A percentile compares a stretch with the other conserved stretches of the same genome.
These are phyloP conservation scores for Corapipo altera DNA, from an alignment of 2,113 vertebrate genomes.

Conservation along the genomic window DNA sequence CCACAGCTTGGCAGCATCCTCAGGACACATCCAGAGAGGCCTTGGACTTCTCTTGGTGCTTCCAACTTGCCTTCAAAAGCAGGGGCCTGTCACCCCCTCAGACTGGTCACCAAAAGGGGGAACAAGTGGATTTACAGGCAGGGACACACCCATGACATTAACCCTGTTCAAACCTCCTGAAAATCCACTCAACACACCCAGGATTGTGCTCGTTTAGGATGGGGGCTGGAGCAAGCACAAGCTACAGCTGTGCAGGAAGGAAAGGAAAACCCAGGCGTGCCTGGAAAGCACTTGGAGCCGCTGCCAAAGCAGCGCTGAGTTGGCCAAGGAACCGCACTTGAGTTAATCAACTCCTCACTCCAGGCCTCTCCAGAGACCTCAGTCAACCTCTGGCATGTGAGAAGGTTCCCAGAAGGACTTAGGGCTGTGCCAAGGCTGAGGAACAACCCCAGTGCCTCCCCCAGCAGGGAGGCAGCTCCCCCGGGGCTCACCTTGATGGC, in stretches of 20 bases:
- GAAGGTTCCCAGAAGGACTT: background rate
- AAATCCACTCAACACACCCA: background rate
- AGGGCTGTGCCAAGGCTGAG: background rate
- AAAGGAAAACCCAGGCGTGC: background rate
- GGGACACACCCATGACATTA: rapidly evolving
- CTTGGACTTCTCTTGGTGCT: background rate
- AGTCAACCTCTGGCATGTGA: background rate
- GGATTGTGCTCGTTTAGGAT: rapidly evolving
- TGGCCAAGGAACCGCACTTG: background rate
- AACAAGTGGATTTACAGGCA: background rate
- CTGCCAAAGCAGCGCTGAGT: background rate
- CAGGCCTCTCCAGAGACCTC: background rate
- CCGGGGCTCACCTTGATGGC: constrained; percentile 87
- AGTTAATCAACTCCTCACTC: background rate
- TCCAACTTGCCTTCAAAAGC: background rate
- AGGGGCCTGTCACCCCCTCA: background rate
- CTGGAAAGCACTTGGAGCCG: background rate
- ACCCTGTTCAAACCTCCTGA: no score
- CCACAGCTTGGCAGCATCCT: rapidly evolving
- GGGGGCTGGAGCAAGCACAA: background rate
- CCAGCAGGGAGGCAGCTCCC: background rate
- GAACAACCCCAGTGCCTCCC: rapidly evolving
- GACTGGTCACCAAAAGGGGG: background rate
- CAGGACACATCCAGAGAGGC: rapidly evolving
- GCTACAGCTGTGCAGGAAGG: background rate